These are phyloP conservation scores for Scaptomyza tumidula DNA, from an alignment of 2,888 invertebrate genomes.

Conservation along the genomic window DNA sequence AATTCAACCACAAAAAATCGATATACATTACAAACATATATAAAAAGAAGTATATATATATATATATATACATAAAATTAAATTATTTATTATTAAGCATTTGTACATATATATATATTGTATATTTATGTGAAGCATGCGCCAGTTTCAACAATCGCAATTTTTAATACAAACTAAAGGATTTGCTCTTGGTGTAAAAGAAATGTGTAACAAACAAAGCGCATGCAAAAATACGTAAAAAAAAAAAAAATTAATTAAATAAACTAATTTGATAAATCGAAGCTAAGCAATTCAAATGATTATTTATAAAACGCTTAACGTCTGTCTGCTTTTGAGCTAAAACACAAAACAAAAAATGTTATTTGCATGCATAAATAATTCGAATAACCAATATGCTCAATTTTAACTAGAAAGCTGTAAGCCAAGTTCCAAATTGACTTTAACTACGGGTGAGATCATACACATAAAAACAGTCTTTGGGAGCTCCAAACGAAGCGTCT, in stretches of 20 bases:
- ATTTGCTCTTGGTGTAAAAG: constrained; percentile 62
- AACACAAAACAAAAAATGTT: constrained; percentile 11
- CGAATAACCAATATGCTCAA: constrained; percentile 64
- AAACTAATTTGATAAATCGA: constrained; percentile 47
- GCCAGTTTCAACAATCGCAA: constrained; percentile 52
- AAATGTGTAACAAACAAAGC: constrained; percentile 38
- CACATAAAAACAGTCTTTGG: constrained; percentile 40
- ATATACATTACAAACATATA: constrained; percentile 43
- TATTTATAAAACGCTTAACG: constrained; percentile 56
- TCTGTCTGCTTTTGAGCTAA: constrained; percentile 70
- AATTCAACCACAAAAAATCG: constrained; percentile 41
- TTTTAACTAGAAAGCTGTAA: constrained; percentile 44
- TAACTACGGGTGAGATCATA: constrained; percentile 61
- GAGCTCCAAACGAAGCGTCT: constrained; percentile 34
- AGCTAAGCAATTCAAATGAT: constrained; percentile 58
- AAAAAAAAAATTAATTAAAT: constrained; percentile 13
- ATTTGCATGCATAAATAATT: constrained; percentile 43
- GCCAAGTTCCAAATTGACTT: constrained; percentile 44
- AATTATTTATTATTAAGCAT: constrained; percentile 66
- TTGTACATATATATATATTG: constrained; percentile 40
- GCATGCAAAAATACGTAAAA: constrained; percentile 56
- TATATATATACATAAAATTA: constrained; percentile 32
- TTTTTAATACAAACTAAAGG: constrained; percentile 49
- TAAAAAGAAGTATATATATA: constrained; percentile 30
- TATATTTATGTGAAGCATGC: constrained; percentile 51